Evolutionary conservation across 2,113 vertebrate genomes (phyloP), one percentile per base, ranked within the genome.

Genomic region (Laterallus jamaicensis): DNA sequence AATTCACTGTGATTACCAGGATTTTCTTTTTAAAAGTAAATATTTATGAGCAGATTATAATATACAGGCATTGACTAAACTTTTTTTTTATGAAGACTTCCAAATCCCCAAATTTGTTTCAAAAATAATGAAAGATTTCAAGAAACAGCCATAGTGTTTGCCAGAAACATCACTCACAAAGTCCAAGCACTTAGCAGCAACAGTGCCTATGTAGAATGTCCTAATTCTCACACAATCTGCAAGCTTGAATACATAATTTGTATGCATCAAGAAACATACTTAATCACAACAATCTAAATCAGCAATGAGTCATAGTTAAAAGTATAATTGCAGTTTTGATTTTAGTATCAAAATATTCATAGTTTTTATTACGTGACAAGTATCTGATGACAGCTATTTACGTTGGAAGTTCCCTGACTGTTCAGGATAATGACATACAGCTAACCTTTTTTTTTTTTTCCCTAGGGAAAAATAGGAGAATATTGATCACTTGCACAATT

Each of bases 271-370:
- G 93, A 95, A 90, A 84, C 64, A 71, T 60, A 60, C 69, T 91
- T 93, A 89, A 96, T 96, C 93, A 96, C 64, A 96, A 95, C 90
- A 92, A 91, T 93, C 86, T 91, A 93, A 89, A 96, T 92, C 91
- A 87, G 91, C 81, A 89, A 81, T 95, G 95, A 95, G 32, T 97
- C 95, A 96, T 20, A 89, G 69, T 96, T 96, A 92, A 71, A 96
- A 92, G 90, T 78, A 88, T 95, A 96, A 96, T 93, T 92, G 60
- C 92, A 88, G 94, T 95, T 96, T 96, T 96, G 85, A 97, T 93
- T 95, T 96, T 87, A 64, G 54, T 90, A 93, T 94, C 85, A 95
- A 96, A 96, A 96, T 96, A 97, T 92, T 95, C 90, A 56, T 70
- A 47, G 71, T 77, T 90, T 88, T 83, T 88, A 68, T 93, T 92